These are phyloP conservation scores for Petrocephalus zakoni DNA, from an alignment of 2,113 vertebrate genomes.

Conservation along the genomic window DNA sequence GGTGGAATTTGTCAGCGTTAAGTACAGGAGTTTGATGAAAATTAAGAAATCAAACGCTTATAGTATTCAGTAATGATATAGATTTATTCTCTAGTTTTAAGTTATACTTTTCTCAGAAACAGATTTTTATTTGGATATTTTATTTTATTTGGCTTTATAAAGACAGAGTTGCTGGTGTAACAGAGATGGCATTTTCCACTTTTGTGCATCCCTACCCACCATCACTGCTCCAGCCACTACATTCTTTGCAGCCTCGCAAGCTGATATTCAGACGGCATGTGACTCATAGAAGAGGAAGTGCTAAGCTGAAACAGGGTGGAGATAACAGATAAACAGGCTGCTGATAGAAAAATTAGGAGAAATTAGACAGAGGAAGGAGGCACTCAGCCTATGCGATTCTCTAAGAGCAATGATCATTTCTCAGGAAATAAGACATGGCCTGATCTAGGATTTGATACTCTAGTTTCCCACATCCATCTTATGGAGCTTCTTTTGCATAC, in stretches of 20 bases:
- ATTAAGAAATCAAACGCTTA: neutral
- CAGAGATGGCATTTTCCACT: neutral
- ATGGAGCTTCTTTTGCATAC: neutral
- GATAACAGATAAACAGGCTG: neutral
- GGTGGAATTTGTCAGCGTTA: neutral
- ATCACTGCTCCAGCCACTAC: neutral
- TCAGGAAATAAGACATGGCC: neutral
- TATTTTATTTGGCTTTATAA: neutral
- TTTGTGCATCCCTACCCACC: no score
- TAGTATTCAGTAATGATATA: neutral
- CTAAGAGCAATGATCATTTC: neutral
- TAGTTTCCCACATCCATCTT: neutral
- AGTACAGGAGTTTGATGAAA: neutral
- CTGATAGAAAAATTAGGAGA: neutral
- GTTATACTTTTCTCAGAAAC: neutral
- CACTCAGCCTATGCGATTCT: neutral
- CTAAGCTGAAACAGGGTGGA: neutral
- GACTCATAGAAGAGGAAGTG: neutral
- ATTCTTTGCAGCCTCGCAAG: neutral
- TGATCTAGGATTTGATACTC: neutral
- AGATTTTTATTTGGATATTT: neutral
- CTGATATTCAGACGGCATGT: slow-evolving; percentile 1
- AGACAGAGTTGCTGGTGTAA: neutral
- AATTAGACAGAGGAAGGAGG: neutral
- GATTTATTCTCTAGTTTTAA: neutral